phyloP scores from a whole-genome alignment of 2,797 vertebrate genomes.

The Bovichtus variegatus region DNA sequence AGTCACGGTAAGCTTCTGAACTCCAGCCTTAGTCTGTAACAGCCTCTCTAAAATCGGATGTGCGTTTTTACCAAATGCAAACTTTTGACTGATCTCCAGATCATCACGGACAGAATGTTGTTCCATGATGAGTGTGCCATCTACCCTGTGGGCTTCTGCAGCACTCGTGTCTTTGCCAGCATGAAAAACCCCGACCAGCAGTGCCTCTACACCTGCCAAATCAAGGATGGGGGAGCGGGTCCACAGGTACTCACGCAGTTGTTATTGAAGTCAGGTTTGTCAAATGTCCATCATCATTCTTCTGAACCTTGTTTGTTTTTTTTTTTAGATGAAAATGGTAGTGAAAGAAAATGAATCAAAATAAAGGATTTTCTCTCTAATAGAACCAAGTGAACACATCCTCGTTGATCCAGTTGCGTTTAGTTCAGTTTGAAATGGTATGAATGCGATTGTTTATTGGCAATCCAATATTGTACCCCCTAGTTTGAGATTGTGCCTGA shows the following conservation, averaged over 20 bases:
- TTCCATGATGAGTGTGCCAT: slow-evolving; percentile 91
- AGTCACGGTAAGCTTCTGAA: neutral
- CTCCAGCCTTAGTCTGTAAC: neutral
- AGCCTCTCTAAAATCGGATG: neutral
- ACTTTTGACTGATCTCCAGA: slow-evolving; percentile 72
- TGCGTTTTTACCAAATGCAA: neutral
- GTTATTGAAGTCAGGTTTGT: neutral
- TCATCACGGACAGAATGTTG: slow-evolving; percentile 87
- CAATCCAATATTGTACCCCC: slow-evolving; percentile 6
- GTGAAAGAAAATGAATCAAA: neutral
- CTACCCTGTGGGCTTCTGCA: slow-evolving; percentile 94
- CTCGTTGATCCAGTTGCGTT: neutral
- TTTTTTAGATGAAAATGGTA: neutral
- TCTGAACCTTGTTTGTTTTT: neutral
- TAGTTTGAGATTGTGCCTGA: slow-evolving; percentile 95
- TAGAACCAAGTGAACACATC: neutral
- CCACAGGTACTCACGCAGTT: slow-evolving; percentile 84
- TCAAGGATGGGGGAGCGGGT: slow-evolving; percentile 89
- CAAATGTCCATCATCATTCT: neutral
- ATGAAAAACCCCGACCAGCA: slow-evolving; percentile 88
- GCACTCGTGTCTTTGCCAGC: slow-evolving; percentile 90
- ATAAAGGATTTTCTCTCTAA: neutral
- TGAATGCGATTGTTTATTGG: neutral
- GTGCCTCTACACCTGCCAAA: slow-evolving; percentile 94
- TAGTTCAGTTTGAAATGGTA: neutral